These are phyloP conservation scores for Spheniscus humboldti DNA, from an alignment of 2,797 vertebrate genomes.

Conservation along the genomic window DNA sequence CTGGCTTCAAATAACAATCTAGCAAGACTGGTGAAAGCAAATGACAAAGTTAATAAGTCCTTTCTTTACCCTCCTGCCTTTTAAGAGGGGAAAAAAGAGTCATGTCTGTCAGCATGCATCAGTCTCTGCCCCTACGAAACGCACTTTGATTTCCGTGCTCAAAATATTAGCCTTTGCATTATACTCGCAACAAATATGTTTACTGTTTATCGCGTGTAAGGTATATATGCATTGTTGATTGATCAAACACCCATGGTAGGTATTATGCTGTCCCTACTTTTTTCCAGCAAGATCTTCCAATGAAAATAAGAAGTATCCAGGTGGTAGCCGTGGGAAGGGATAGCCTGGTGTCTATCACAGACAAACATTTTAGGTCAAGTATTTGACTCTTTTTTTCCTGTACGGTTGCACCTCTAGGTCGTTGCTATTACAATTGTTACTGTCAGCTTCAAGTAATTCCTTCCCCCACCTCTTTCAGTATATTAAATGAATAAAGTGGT, in stretches of 20 bases:
- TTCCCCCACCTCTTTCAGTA: neutral
- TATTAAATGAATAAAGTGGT: constrained; percentile 25
- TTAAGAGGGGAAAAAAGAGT: neutral
- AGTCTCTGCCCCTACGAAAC: neutral
- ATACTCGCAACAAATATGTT: neutral
- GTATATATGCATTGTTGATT: neutral
- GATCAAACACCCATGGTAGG: neutral
- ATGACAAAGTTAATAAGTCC: neutral
- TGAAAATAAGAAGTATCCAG: neutral
- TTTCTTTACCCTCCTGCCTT: neutral
- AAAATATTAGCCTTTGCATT: neutral
- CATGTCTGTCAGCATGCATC: neutral
- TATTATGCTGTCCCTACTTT: neutral
- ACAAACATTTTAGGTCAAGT: neutral
- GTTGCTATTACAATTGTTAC: neutral
- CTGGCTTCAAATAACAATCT: neutral
- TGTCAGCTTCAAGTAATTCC: neutral
- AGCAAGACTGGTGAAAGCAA: neutral
- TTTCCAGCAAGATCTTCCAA: neutral
- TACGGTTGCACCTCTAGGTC: neutral
- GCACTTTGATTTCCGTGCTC: neutral
- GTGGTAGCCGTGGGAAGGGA: rapidly evolving
- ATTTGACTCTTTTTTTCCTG: neutral
- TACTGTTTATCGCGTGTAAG: neutral
- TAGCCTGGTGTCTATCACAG: neutral